Percentiles rank a stretch among this genome's conserved stretches.
Evolutionary conservation across 1,140 invertebrate species (phyloP).

Genomic region (Himalopsyche phryganea): DNA sequence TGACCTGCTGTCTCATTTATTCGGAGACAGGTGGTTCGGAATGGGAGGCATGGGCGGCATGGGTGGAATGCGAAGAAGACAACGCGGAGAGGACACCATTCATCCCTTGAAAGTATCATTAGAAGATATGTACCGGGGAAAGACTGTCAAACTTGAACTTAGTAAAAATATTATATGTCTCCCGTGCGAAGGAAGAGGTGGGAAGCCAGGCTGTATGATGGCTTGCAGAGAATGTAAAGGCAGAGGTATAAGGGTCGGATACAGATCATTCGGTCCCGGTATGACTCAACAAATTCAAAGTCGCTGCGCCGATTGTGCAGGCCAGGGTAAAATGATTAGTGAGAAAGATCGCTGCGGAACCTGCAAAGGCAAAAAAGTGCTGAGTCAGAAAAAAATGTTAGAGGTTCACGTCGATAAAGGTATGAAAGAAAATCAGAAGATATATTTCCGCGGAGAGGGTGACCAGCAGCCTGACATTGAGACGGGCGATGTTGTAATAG

Average conservation of each 20-base stretch:
- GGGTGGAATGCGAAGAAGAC: slow-evolving; percentile 44
- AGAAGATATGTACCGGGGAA: slow-evolving; percentile 90
- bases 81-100: slow-evolving; percentile 65
- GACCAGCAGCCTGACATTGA: slow-evolving; percentile 83
- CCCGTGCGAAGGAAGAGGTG: slow-evolving; percentile 80
- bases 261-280: slow-evolving; percentile 69
- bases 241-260: slow-evolving; percentile 67
- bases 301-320: slow-evolving; percentile 66
- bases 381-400: slow-evolving; percentile 74
- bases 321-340: slow-evolving; percentile 70
- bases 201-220: slow-evolving; percentile 69
- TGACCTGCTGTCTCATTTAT: slow-evolving; percentile 64
- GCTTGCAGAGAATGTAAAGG: slow-evolving; percentile 76
- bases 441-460: slow-evolving; percentile 83
- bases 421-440: slow-evolving; percentile 84
- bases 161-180: slow-evolving; percentile 84
- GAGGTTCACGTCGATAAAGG: slow-evolving; percentile 90
- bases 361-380: slow-evolving; percentile 80
- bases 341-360: slow-evolving; percentile 77
- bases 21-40: slow-evolving; percentile 61
- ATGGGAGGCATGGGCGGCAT: slow-evolving; percentile 52
- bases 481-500: slow-evolving; percentile 84
- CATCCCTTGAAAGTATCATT: slow-evolving; percentile 75
- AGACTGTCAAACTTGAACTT: slow-evolving; percentile 77
- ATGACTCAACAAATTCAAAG: slow-evolving; percentile 83